A percentile compares a stretch with the other conserved stretches of the same genome.
Evolutionary conservation across 2,888 invertebrate genomes (phyloP).

Genomic region (Lutraria lutraria): DNA sequence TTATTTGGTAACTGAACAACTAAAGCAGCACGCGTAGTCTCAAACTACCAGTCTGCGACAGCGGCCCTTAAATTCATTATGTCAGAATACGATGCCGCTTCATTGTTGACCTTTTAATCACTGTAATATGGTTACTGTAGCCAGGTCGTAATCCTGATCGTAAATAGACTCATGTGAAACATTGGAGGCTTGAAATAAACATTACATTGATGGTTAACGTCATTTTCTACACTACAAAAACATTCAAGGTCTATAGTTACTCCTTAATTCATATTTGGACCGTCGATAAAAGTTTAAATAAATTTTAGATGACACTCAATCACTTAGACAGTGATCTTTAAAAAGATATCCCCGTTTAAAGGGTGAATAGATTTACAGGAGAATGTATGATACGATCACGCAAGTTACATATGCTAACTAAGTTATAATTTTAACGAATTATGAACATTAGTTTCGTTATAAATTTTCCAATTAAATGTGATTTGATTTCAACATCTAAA

Average conservation of each 20-base stretch:
- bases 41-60: background rate
- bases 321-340: too few species aligned
- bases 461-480: too few species aligned
- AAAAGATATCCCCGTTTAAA: too few species aligned
- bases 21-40: conserved; percentile 17
- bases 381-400: too few species aligned
- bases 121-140: conserved; percentile 16
- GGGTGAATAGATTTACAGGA: too few species aligned
- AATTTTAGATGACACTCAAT: background rate
- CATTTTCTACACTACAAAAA: background rate
- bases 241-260: background rate
- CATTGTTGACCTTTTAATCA: background rate
- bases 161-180: background rate
- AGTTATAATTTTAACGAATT: too few species aligned
- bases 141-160: background rate
- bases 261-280: background rate
- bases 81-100: conserved; percentile 9
- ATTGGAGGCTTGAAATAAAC: background rate
- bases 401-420: too few species aligned
- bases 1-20: conserved; percentile 36
- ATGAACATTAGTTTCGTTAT: too few species aligned
- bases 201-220: background rate
- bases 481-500: too few species aligned
- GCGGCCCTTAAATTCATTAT: conserved; percentile 18
- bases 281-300: background rate